Evolutionary conservation across 2,113 vertebrate genomes (phyloP).

Genomic region (Lagopus muta): DNA sequence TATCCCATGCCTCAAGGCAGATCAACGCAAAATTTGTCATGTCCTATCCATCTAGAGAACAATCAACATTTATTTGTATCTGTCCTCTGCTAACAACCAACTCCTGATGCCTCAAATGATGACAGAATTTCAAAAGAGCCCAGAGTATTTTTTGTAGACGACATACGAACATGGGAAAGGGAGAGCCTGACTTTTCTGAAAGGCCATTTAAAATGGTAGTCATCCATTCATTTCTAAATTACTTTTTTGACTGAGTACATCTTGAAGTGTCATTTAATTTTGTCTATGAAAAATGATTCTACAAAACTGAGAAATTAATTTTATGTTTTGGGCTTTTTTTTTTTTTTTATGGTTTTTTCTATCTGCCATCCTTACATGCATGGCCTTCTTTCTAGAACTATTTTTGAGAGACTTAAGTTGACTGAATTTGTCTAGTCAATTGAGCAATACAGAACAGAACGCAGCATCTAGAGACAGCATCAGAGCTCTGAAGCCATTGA

Average conservation of each 20-base stretch:
- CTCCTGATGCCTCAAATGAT: background rate
- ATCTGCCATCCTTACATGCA: background rate
- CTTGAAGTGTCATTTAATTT: background rate
- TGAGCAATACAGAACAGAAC: background rate
- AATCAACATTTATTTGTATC: background rate
- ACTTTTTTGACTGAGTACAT: background rate
- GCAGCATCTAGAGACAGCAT: background rate
- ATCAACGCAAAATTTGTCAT: conserved; percentile 6
- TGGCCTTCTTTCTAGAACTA: background rate
- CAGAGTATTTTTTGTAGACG: background rate
- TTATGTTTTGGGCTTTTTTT: background rate
- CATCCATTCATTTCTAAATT: background rate
- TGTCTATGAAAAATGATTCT: background rate
- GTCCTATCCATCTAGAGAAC: background rate
- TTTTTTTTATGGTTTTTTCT: background rate
- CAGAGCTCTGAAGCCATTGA: background rate
- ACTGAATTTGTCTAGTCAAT: background rate
- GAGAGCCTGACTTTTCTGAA: background rate
- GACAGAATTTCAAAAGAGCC: background rate
- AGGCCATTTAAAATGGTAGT: background rate
- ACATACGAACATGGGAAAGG: background rate
- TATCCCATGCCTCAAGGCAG: background rate
- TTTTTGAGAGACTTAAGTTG: conserved; percentile 23
- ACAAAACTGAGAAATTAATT: background rate
- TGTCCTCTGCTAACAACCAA: background rate